Base-by-base conservation (phyloP, 2,888 invertebrate genomes). In the Julus scanicus region DNA sequence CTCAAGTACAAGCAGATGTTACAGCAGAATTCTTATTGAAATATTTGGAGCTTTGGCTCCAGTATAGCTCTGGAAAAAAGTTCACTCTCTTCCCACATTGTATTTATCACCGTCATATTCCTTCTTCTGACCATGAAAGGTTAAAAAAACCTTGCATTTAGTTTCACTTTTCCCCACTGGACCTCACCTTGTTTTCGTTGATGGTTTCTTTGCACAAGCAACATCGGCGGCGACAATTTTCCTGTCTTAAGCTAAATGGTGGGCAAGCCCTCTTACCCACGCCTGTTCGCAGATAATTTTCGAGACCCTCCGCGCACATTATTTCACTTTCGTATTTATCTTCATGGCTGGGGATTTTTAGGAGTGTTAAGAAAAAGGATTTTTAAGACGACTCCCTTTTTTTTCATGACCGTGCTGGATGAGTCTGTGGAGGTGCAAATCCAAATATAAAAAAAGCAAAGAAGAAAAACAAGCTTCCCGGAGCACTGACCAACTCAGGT, bases 401-500 rank as follows among this genome's bases (percentile, higher is more conserved):
- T 29, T 80, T 80, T 37, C 80, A 80, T 80, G 80, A 80, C 80
- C 80, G 80, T 37, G 37, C 80, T 29, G 71, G 71, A 71, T 29
- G 71, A 11, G 37, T 80, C 37, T 71, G n/a, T 71, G 63, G 20
- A 71, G 63, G 63, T 71, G 63, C 63, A 71, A 71, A 20, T 20
- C 63, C 29, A n/a, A 63, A 63, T 2, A 63, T 15, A 80, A 80
- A 71, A 63, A 80, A 80, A 80, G 11, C 11, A 80, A 80, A 80
- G 80, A 37, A 80, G 80, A 80, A 80, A 80, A 80, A 80, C 80
- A 37, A 80, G 80, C 80, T 80, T 80, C 80, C 80, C 80, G 80
- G 80, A 80, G 80, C 80, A 80, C 80, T 80, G 80, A 80, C 80
- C 80, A 80, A 80, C 80, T 80, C 80, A 80, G 37, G 80, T 80